Percentiles rank a stretch among this genome's conserved stretches.
These are phyloP conservation scores for Herpailurus yagouaroundi DNA, from an alignment of 2,113 vertebrate species.

Conservation along the genomic window DNA sequence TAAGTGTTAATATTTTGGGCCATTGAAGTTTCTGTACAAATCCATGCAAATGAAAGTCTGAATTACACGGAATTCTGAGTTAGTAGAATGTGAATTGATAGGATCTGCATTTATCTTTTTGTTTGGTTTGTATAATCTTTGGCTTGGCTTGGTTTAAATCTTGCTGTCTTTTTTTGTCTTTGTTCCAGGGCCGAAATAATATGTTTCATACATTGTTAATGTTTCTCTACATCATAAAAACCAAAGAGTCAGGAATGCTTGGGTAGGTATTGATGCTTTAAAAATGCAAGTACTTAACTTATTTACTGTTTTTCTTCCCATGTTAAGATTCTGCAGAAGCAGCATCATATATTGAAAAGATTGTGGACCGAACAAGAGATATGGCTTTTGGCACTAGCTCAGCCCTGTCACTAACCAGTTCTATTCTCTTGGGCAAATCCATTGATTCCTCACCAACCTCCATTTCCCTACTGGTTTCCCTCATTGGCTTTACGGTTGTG, in stretches of 20 bases:
- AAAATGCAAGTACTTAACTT: not conserved
- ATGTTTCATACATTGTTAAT: slow-evolving; percentile 97
- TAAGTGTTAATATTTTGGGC: slow-evolving; percentile 5
- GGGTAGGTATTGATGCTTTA: slow-evolving; percentile 89
- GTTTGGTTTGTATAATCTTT: not conserved
- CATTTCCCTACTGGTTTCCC: not conserved
- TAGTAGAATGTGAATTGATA: not conserved
- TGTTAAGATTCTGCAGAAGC: slow-evolving; percentile 5
- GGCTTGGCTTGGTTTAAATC: slow-evolving; percentile 37
- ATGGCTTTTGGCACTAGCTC: not conserved
- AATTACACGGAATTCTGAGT: slow-evolving; percentile 8
- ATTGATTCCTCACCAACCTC: not conserved
- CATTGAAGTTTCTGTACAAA: not conserved
- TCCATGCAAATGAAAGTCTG: not conserved
- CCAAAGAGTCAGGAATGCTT: slow-evolving; percentile 97
- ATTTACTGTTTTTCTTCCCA: not conserved
- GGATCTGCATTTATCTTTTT: not conserved
- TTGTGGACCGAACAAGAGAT: not conserved
- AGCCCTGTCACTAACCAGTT: not conserved
- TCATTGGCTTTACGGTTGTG: not conserved
- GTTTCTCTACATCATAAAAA: slow-evolving; percentile 98
- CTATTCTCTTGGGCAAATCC: not conserved
- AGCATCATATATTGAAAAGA: not conserved
- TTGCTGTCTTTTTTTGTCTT: slow-evolving; percentile 48
- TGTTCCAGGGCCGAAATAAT: slow-evolving; percentile 95